Conservation (phyloP, 2,113 vertebrate species). For the Amphilophus citrinellus region DNA sequence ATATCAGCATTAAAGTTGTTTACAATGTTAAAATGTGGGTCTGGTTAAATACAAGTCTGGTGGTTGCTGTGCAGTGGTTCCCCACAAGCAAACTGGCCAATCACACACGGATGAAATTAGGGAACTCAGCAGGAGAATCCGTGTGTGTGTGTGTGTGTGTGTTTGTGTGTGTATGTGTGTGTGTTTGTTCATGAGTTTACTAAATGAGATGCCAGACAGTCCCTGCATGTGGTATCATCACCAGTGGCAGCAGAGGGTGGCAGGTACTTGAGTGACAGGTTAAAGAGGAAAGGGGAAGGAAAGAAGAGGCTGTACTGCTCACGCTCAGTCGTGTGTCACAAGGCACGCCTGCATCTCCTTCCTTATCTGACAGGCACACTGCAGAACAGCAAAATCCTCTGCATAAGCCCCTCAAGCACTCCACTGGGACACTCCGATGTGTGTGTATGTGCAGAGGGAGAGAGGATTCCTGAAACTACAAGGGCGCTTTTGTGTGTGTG, state of each 20-base stretch:
- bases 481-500: slow-evolving; percentile 5
- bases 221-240: slow-evolving; percentile 35
- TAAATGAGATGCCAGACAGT: slow-evolving; percentile 39
- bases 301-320: slow-evolving; percentile 41
- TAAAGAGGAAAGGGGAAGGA: slow-evolving; percentile 37
- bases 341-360: slow-evolving; percentile 62
- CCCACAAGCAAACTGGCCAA: slow-evolving; percentile 1
- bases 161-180: slow-evolving; percentile 16
- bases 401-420: slow-evolving; percentile 71
- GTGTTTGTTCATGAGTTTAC: neutral
- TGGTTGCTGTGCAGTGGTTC: neutral
- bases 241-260: slow-evolving; percentile 52
- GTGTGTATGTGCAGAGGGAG: slow-evolving; percentile 2
- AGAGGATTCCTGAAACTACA: slow-evolving; percentile 42
- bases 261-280: slow-evolving; percentile 69
- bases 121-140: neutral
- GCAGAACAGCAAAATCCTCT: slow-evolving; percentile 76
- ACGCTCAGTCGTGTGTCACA: slow-evolving; percentile 61
- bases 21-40: neutral
- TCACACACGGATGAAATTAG: slow-evolving; percentile 9
- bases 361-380: slow-evolving; percentile 80
- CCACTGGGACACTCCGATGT: slow-evolving; percentile 50
- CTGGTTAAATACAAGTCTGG: neutral
- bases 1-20: neutral
- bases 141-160: neutral